phyloP scores from a whole-genome alignment of 2,113 vertebrate genomes.

The Pangasianodon gigas region DNA sequence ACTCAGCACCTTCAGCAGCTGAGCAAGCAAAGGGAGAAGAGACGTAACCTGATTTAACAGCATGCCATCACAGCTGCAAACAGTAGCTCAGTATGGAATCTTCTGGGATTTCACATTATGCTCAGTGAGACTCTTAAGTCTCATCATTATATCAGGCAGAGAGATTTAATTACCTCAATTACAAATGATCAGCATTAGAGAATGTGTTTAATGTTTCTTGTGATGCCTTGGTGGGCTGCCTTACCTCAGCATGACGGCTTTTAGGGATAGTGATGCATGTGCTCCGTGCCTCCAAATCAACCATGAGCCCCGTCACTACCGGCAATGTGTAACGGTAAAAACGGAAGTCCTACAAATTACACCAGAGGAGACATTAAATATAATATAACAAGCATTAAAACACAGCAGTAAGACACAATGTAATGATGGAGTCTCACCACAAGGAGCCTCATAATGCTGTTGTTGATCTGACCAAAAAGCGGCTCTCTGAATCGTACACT shows the following conservation, averaged over 20 bases:
- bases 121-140: not conserved
- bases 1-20: constrained; percentile 98
- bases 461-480: constrained; percentile 87
- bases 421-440: constrained; percentile 78
- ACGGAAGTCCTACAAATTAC: constrained; percentile 86
- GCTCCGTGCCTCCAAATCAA: constrained; percentile 95
- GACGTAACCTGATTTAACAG: constrained; percentile 22
- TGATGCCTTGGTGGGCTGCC: not conserved
- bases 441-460: constrained; percentile 91
- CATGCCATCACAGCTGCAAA: not conserved
- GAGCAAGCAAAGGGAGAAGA: constrained; percentile 49
- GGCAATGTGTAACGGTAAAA: constrained; percentile 97
- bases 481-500: constrained; percentile 86
- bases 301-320: constrained; percentile 88
- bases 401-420: not conserved
- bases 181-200: not conserved
- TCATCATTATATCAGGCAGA: not conserved
- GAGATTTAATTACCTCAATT: not conserved
- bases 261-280: constrained; percentile 97
- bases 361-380: not conserved
- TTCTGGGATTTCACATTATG: not conserved
- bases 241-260: constrained; percentile 91
- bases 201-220: no score
- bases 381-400: not conserved
- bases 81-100: not conserved